Evolutionary conservation across 2,113 vertebrate species (phyloP).

Genomic region (Donacobius atricapilla): DNA sequence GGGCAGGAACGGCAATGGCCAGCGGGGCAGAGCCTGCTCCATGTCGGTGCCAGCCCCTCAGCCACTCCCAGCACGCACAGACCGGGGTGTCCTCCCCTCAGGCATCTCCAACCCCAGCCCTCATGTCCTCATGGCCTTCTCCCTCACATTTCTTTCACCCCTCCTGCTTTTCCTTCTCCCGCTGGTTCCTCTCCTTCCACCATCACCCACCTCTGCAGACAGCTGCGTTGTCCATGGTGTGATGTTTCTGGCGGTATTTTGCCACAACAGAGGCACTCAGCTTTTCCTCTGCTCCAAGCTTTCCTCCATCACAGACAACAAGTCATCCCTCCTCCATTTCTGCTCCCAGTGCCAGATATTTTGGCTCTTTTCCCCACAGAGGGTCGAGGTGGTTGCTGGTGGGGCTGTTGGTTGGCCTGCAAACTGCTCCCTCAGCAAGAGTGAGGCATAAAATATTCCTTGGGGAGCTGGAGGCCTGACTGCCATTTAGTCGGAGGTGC

Average conservation of each 20-base stretch:
- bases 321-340: background rate
- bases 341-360: background rate
- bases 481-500: background rate
- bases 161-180: background rate
- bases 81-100: rapidly evolving
- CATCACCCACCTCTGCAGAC: background rate
- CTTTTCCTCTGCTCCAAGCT: background rate
- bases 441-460: background rate
- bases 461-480: background rate
- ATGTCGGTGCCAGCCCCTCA: rapidly evolving
- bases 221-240: background rate
- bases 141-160: background rate
- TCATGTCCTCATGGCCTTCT: background rate
- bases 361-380: background rate
- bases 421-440: background rate
- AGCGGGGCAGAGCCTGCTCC: rapidly evolving
- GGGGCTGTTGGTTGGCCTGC: background rate
- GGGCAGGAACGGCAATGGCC: background rate
- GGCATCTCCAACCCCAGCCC: background rate
- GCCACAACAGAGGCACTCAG: background rate
- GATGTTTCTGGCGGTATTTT: background rate
- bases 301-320: background rate
- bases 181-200: background rate
- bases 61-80: rapidly evolving
- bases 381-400: background rate